phyloP scores from a whole-genome alignment of 2,888 invertebrate genomes.

The Caenorhabditis imperialis region DNA sequence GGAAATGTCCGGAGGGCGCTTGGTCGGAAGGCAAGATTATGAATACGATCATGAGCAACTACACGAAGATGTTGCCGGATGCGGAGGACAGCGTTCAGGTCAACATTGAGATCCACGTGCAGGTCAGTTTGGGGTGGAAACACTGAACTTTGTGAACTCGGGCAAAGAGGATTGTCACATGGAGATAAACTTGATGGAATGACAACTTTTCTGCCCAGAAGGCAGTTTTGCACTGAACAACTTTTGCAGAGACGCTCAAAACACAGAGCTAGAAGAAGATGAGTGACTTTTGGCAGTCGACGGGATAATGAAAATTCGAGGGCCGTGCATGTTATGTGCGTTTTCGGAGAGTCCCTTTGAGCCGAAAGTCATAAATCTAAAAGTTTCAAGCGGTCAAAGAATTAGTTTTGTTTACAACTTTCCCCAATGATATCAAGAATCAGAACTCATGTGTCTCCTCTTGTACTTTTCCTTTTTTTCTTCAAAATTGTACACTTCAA shows the following conservation, averaged over 20 bases:
- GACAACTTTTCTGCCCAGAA: constrained; percentile 48
- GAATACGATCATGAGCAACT: constrained; percentile 72
- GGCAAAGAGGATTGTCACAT: constrained; percentile 26
- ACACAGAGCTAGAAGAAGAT: constrained; percentile 42
- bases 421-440: no score
- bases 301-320: constrained; percentile 39
- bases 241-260: constrained; percentile 33
- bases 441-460: no score
- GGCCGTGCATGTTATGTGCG: neutral
- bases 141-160: constrained; percentile 38
- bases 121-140: constrained; percentile 52
- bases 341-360: no score
- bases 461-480: no score
- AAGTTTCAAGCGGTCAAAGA: no score
- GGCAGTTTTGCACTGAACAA: constrained; percentile 45
- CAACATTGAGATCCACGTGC: constrained; percentile 76
- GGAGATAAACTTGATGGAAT: constrained; percentile 49
- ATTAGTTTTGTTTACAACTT: no score
- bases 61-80: constrained; percentile 77
- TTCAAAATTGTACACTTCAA: no score
- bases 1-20: constrained; percentile 74
- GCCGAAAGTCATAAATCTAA: constrained; percentile 42
- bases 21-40: constrained; percentile 75
- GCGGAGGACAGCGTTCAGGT: constrained; percentile 75
- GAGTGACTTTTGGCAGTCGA: constrained; percentile 3